These are phyloP conservation scores for Eurystomus gularis DNA, from an alignment of 2,113 vertebrate species.

Conservation along the genomic window DNA sequence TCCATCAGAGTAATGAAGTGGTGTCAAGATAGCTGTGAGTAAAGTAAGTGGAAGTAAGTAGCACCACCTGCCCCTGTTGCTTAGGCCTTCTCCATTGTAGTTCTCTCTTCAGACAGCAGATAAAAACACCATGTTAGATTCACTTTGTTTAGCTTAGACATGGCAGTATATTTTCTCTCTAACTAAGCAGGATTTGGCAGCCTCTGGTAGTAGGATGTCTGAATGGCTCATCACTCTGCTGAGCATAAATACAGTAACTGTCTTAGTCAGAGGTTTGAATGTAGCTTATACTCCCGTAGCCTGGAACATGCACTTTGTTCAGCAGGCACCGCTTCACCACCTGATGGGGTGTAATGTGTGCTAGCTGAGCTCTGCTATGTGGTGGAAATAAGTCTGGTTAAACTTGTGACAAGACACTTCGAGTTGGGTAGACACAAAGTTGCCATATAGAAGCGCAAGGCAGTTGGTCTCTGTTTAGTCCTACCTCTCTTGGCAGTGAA, in stretches of 20 bases:
- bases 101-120: not conserved
- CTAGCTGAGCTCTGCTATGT: not conserved
- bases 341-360: accelerated
- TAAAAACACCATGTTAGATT: not conserved
- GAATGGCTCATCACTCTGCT: not conserved
- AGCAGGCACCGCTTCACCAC: not conserved
- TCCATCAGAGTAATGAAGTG: not conserved
- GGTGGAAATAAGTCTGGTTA: not conserved
- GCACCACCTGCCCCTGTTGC: not conserved
- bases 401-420: not conserved
- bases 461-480: not conserved
- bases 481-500: not conserved
- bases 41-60: not conserved
- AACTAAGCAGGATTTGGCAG: not conserved
- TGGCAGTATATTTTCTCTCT: not conserved
- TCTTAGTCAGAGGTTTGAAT: not conserved
- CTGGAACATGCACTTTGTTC: not conserved
- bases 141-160: not conserved
- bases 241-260: not conserved
- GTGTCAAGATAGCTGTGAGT: not conserved
- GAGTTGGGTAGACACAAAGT: not conserved
- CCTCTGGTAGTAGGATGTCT: not conserved
- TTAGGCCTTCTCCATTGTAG: not conserved
- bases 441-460: not conserved
- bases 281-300: not conserved